Evolutionary conservation across 2,797 vertebrate species (phyloP).

Genomic region (Rhinogobio ventralis): DNA sequence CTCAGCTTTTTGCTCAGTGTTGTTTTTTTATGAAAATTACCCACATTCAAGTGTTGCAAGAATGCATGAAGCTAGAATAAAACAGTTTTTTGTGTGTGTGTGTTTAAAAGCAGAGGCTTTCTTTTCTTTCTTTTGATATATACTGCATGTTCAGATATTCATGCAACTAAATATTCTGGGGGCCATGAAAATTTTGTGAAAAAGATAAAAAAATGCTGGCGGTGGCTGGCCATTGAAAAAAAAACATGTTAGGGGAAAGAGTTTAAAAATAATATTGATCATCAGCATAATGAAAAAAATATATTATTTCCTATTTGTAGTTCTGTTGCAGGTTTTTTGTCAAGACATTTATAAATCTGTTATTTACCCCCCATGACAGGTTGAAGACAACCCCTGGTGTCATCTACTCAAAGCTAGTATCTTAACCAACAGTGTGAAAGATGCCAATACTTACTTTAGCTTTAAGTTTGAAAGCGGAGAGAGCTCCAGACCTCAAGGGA

Average conservation of each 20-base stretch:
- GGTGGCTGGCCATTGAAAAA: background rate
- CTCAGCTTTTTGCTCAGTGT: too few relatives aligned
- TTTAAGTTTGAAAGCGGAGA: slow-evolving; percentile 30
- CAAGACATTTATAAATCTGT: background rate
- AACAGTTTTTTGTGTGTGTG: too few relatives aligned
- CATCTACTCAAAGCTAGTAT: slow-evolving; percentile 13
- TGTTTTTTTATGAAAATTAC: too few relatives aligned
- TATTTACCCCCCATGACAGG: slow-evolving; percentile 16
- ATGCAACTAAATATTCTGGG: background rate
- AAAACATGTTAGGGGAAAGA: background rate
- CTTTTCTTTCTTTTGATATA: background rate
- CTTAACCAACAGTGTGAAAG: slow-evolving; percentile 36
- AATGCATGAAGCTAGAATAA: background rate
- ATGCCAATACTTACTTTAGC: slow-evolving; percentile 26
- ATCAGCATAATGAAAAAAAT: background rate
- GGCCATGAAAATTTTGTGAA: background rate
- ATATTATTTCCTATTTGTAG: background rate
- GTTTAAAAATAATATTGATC: background rate
- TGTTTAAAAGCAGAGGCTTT: background rate
- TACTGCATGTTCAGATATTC: background rate
- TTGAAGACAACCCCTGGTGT: slow-evolving; percentile 32
- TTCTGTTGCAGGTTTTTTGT: background rate
- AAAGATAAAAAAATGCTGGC: background rate
- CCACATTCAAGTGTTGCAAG: too few relatives aligned
- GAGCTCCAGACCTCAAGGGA: slow-evolving; percentile 24